Evolutionary conservation across 2,113 vertebrate genomes (phyloP), one percentile per base, ranked within the genome.

Genomic region (Scomber colias): DNA sequence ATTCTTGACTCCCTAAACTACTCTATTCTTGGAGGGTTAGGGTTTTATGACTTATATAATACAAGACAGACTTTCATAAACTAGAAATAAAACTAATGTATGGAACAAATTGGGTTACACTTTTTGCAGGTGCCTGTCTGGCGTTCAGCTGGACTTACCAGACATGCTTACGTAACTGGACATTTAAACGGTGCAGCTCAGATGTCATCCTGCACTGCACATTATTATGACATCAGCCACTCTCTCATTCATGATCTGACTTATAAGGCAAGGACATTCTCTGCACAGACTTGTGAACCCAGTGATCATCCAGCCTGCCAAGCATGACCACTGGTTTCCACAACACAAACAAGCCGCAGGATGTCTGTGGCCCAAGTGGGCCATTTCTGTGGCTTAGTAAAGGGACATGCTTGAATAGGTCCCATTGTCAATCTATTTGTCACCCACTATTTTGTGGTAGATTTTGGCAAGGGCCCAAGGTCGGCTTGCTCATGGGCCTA

Each of bases 341-440:
- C 84, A 92, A 94, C 93, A 93, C 87, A 90, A 91, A 89, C 90
- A 88, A 79, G 46, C 77, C 70, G 71, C 88, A 59, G 86, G 75
- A 86, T 85, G 80, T 85, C 84, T 83, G 78, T 80, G 84, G 75
- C 75, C 84, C 17, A 3, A 66, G 75, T 71, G 51, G 35, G 27
- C 57, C 84, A 71, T 90, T 84, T 80, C 81, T 82, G 72, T 19
- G 87, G 82, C 86, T 89, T 87, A 82, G 84, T 67, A 55, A 69
- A 82, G 77, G 83, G 84, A 83, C 84, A 83, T 76, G 86, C 84
- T 88, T 83, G 85, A 92, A 90, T 90, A 90, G 82, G 78, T 85
- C 76, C 88, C 89, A 94, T 93, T 93, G 93, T 93, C 83, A 76
- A 92, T 92, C 85, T 89, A 84, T 94, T 93, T 92, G 84, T 95